phyloP scores from a whole-genome alignment of 2,888 invertebrate genomes.

The Sialis fuliginosa region DNA sequence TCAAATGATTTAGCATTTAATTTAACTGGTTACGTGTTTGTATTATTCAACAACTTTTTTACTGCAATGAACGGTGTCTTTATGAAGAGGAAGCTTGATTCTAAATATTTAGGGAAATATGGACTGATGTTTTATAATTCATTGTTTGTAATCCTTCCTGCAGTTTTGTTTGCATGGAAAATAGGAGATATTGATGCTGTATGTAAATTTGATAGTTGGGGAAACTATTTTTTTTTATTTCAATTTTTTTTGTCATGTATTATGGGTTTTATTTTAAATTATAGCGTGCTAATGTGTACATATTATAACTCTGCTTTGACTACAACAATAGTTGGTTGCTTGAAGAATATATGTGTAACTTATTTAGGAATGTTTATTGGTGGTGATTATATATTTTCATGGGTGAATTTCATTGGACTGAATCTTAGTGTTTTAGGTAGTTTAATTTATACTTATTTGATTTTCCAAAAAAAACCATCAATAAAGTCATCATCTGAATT shows the following conservation, averaged over 20 bases:
- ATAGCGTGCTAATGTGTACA: slow-evolving; percentile 90
- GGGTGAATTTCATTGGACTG: slow-evolving; percentile 87
- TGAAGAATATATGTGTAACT: slow-evolving; percentile 95
- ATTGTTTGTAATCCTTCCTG: slow-evolving; percentile 70
- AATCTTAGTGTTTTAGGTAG: slow-evolving; percentile 86
- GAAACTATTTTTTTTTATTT: slow-evolving; percentile 49
- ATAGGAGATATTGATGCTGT: slow-evolving; percentile 59
- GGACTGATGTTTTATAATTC: slow-evolving; percentile 88
- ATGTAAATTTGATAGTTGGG: slow-evolving; percentile 53
- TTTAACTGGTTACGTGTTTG: slow-evolving; percentile 72
- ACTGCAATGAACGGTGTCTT: slow-evolving; percentile 97
- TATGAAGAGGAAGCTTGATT: slow-evolving; percentile 90
- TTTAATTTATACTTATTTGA: slow-evolving; percentile 72
- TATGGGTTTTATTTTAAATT: slow-evolving; percentile 92
- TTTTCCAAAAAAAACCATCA: slow-evolving; percentile 43
- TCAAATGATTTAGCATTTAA: slow-evolving; percentile 90
- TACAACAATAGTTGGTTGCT: slow-evolving; percentile 93
- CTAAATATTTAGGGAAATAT: slow-evolving; percentile 82
- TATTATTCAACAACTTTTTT: slow-evolving; percentile 81
- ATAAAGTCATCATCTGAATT: slow-evolving; percentile 17
- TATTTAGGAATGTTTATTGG: slow-evolving; percentile 97
- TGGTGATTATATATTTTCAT: slow-evolving; percentile 91
- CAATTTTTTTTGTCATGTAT: slow-evolving; percentile 82
- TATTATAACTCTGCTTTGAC: slow-evolving; percentile 95
- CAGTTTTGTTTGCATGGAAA: slow-evolving; percentile 47